Conservation (phyloP, 2,113 vertebrate species). For the Macquaria ambigua region DNA sequence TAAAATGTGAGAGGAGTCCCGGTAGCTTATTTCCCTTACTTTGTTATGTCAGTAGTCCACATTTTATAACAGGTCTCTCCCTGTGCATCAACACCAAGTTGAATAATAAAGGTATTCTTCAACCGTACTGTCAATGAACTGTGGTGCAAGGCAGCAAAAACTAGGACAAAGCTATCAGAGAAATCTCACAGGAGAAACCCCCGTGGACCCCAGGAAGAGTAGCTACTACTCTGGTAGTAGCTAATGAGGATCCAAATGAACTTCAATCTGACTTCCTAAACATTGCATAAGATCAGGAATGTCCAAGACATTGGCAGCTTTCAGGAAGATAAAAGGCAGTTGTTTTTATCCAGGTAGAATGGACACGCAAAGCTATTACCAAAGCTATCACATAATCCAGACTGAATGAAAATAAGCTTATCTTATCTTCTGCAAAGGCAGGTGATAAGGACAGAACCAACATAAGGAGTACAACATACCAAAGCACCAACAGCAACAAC, state of each 20-base stretch:
- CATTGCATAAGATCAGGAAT: constrained; percentile 64
- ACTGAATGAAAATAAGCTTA: constrained; percentile 47
- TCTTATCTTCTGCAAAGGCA: constrained; percentile 47
- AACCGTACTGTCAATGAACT: background rate
- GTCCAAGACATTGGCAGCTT: constrained; percentile 62
- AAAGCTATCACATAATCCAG: constrained; percentile 51
- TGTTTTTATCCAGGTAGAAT: constrained; percentile 51
- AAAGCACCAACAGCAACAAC: constrained; percentile 50
- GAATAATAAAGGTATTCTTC: constrained; percentile 20
- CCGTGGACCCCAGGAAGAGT: constrained; percentile 21
- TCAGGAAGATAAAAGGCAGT: constrained; percentile 59
- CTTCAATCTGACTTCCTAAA: constrained; percentile 35
- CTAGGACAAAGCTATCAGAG: constrained; percentile 8
- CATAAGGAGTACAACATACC: constrained; percentile 37
- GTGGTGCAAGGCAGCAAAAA: constrained; percentile 26
- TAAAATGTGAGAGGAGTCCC: constrained; percentile 28
- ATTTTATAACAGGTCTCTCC: constrained; percentile 8
- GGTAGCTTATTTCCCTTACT: constrained; percentile 59
- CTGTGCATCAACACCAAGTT: constrained; percentile 2
- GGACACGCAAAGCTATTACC: constrained; percentile 38
- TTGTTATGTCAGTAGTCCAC: constrained; percentile 60
- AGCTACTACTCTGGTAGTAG: background rate
- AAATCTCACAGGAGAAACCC: constrained; percentile 6
- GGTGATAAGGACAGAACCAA: constrained; percentile 47
- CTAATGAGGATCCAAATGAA: constrained; percentile 11